These are phyloP conservation scores for Pammene aurita DNA, from an alignment of 2,888 invertebrate species.

Conservation along the genomic window DNA sequence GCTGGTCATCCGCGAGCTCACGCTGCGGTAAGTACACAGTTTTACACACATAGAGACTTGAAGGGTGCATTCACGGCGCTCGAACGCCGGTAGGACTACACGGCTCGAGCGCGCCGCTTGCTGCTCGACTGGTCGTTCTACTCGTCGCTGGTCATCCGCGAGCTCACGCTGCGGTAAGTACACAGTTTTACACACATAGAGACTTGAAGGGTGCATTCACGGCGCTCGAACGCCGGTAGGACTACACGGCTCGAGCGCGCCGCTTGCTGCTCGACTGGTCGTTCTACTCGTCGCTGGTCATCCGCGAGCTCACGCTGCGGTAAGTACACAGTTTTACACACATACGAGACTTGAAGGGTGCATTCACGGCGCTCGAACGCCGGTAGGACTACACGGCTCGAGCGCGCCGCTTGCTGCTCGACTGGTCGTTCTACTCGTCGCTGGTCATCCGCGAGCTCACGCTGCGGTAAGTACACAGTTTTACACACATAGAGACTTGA, in stretches of 20 bases:
- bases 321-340: not conserved
- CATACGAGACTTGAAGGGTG: too few species aligned
- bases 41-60: too few species aligned
- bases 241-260: constrained; percentile 93
- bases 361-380: constrained; percentile 92
- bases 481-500: too few species aligned
- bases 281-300: constrained; percentile 97
- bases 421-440: constrained; percentile 98
- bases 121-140: constrained; percentile 98
- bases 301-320: too few species aligned
- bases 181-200: too few species aligned
- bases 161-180: constrained; percentile 83
- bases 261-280: constrained; percentile 98
- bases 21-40: constrained; percentile 79
- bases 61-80: constrained; percentile 94
- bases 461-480: constrained; percentile 79
- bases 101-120: constrained; percentile 94
- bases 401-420: constrained; percentile 94
- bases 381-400: constrained; percentile 93
- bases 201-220: constrained; percentile 96
- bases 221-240: constrained; percentile 91
- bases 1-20: too few species aligned
- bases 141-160: constrained; percentile 98
- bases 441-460: too few species aligned
- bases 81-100: constrained; percentile 91